A percentile compares a stretch with the other conserved stretches of the same genome.
Evolutionary conservation across 2,888 invertebrate genomes (phyloP).

Genomic region (Lycia hirtaria): DNA sequence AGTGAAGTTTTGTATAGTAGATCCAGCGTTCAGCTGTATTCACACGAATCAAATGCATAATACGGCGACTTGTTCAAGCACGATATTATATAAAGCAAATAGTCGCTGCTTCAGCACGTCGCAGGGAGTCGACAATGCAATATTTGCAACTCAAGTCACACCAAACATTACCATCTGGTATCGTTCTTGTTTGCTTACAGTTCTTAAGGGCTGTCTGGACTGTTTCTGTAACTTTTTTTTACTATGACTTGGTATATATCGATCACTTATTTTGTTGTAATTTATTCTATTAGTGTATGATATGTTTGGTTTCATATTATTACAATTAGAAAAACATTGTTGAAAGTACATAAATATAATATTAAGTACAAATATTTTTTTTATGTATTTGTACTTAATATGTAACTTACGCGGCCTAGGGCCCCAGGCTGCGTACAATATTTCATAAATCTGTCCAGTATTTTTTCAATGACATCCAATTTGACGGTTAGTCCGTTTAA

Average conservation of each 20-base stretch:
- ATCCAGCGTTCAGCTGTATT: conserved; percentile 3
- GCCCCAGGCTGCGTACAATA: too few species aligned
- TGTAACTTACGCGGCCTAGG: too few species aligned
- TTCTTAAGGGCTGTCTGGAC: not conserved
- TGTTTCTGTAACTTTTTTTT: not conserved
- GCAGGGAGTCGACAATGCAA: conserved; percentile 34
- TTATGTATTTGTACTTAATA: too few species aligned
- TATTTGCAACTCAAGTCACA: conserved; percentile 34
- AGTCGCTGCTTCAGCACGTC: conserved; percentile 30
- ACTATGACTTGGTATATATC: too few species aligned
- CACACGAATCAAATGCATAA: conserved; percentile 9
- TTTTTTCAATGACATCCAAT: not conserved
- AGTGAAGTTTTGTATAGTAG: conserved; percentile 12
- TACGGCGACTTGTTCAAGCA: conserved; percentile 18
- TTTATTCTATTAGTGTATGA: too few species aligned
- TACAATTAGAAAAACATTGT: too few species aligned
- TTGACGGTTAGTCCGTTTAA: not conserved
- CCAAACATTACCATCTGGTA: conserved; percentile 1
- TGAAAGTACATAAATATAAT: too few species aligned
- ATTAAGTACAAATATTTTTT: too few species aligned
- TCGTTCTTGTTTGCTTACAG: conserved; percentile 1
- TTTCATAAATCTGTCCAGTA: not conserved
- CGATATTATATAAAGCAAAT: conserved; percentile 37
- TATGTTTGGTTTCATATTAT: too few species aligned
- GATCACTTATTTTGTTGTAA: too few species aligned